Evolutionary conservation across 2,888 invertebrate species (phyloP).

Genomic region (Silvanus unidentatus): DNA sequence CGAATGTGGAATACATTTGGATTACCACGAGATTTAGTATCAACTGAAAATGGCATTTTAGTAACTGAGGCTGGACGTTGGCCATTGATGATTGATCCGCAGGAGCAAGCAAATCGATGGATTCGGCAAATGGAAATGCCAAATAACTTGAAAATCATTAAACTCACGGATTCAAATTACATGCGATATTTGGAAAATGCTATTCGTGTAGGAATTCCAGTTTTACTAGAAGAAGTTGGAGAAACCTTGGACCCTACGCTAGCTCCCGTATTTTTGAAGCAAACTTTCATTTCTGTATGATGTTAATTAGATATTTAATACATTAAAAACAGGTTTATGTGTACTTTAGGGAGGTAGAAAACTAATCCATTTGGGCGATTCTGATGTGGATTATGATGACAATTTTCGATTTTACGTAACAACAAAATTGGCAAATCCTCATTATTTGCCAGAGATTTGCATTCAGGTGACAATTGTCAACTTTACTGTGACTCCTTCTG

Average conservation of each 20-base stretch:
- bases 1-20: slow-evolving; percentile 87
- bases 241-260: slow-evolving; percentile 84
- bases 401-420: slow-evolving; percentile 87
- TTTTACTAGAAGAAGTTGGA: slow-evolving; percentile 82
- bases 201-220: slow-evolving; percentile 77
- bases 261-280: slow-evolving; percentile 73
- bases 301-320: too few relatives aligned
- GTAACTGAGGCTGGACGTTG: slow-evolving; percentile 76
- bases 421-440: slow-evolving; percentile 87
- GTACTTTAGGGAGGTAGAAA: slow-evolving; percentile 68
- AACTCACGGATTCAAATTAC: slow-evolving; percentile 70
- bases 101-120: slow-evolving; percentile 93
- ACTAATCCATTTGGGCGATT: slow-evolving; percentile 79
- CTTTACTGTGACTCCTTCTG: slow-evolving; percentile 85
- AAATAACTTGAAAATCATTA: slow-evolving; percentile 69
- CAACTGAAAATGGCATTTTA: slow-evolving; percentile 88
- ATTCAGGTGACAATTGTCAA: slow-evolving; percentile 90
- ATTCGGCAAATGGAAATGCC: slow-evolving; percentile 79
- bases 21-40: slow-evolving; percentile 78
- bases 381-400: slow-evolving; percentile 80
- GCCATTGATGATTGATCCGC: slow-evolving; percentile 93
- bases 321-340: too few relatives aligned
- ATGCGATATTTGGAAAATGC: slow-evolving; percentile 74
- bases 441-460: slow-evolving; percentile 88
- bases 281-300: slow-evolving; percentile 70